Evolutionary conservation across 1,140 invertebrate genomes (phyloP), one percentile per base, ranked within the genome.

Genomic region (Luehdorfia chinensis): DNA sequence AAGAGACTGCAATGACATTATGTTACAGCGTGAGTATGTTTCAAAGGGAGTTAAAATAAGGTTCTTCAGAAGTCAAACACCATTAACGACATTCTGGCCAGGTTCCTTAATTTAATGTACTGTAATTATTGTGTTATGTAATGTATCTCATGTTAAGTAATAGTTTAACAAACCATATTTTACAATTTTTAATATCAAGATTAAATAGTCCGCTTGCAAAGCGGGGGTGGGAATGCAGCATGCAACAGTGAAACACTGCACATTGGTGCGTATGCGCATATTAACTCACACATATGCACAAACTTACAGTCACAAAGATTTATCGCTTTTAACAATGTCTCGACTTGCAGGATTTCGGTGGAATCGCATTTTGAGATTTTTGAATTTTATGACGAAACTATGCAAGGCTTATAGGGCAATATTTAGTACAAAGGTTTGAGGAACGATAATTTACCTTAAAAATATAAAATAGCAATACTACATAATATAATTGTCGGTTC

Each of bases 141-240:
- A n/a, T n/a, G n/a, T n/a, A n/a, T n/a, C n/a, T n/a, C n/a, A n/a
- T n/a, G n/a, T n/a, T n/a, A n/a, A n/a, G n/a, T n/a, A n/a, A n/a
- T n/a, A n/a, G n/a, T n/a, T n/a, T n/a, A n/a, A n/a, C n/a, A n/a
- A n/a, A n/a, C n/a, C n/a, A n/a, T 32, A 32, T 13, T 14, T 12
- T 32, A 32, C n/a, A 15, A 34, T 15, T 15, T 15, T 34, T 8
- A 15, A 34, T 65, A 66, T 55, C 64, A 74, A 74, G 30, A 45
- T 1, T 0, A 0, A 5, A 56, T 9, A 2, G 4, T 36, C 58
- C 7, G 5, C 4, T 13, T 21, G 21, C 44, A 11, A 52, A 14
- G 66, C 59, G 74, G 66, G 74, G 74, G 69, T 77, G 69, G 65
- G 66, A 71, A 68, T 39, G 47, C 56, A 50, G 65, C 64, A 65